Evolutionary conservation across 1,140 invertebrate genomes (phyloP).

Genomic region (Drosophila asahinai): DNA sequence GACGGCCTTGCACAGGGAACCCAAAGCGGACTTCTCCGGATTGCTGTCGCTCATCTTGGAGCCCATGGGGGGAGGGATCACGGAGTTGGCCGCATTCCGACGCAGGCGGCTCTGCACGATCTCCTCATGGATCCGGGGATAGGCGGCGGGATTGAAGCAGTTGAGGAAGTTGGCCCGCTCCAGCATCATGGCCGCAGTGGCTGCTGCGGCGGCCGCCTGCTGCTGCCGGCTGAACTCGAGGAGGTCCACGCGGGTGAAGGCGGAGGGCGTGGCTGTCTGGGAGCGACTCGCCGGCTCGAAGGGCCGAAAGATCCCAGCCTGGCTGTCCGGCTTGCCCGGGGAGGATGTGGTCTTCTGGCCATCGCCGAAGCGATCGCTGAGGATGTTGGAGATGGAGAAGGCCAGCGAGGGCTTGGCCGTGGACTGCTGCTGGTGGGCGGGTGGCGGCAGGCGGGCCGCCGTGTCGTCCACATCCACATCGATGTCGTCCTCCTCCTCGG

Average conservation of each 20-base stretch:
- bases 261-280: conserved; percentile 71
- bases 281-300: conserved; percentile 70
- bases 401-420: conserved; percentile 76
- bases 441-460: conserved; percentile 61
- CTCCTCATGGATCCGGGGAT: conserved; percentile 84
- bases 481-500: conserved; percentile 75
- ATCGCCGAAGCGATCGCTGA: conserved; percentile 84
- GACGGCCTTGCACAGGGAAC: conserved; percentile 87
- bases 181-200: conserved; percentile 83
- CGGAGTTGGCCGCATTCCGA: conserved; percentile 39
- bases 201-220: conserved; percentile 76
- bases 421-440: conserved; percentile 73
- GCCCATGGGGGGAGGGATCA: conserved; percentile 50
- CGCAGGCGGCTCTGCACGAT: conserved; percentile 80
- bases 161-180: conserved; percentile 83
- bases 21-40: conserved; percentile 85
- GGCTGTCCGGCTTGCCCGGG: conserved; percentile 29
- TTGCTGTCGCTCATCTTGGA: conserved; percentile 43
- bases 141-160: conserved; percentile 83
- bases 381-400: conserved; percentile 84
- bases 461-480: conserved; percentile 80
- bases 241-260: conserved; percentile 80
- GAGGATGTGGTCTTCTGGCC: conserved; percentile 28
- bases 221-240: conserved; percentile 81
- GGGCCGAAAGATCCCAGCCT: conserved; percentile 75